phyloP scores from a whole-genome alignment of 2,888 invertebrate species.

The Nesidiocoris tenuis region DNA sequence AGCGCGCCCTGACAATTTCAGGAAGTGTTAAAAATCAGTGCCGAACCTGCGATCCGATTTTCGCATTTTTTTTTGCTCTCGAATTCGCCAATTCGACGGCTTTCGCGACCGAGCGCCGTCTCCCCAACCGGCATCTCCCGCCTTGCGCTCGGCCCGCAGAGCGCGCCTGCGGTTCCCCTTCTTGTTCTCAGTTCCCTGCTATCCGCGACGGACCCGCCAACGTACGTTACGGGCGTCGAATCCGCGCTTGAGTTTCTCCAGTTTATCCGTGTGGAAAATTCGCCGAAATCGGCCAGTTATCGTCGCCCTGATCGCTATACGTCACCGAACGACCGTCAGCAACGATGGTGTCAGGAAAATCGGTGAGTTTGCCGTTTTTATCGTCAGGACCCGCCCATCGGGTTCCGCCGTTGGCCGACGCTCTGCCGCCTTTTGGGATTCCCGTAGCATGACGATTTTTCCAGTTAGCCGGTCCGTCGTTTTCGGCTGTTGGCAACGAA shows the following conservation, averaged over 20 bases:
- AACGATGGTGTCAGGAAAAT: conserved; percentile 38
- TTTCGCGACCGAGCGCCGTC: not conserved
- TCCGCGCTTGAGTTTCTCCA: not conserved
- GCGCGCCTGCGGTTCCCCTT: not conserved
- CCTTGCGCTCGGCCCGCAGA: not conserved
- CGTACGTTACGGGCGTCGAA: not conserved
- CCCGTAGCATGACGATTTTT: not conserved
- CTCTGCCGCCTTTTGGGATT: not conserved
- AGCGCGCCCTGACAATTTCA: too few species aligned
- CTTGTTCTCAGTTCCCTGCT: not conserved
- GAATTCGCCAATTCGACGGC: not conserved
- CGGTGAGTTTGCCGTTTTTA: conserved; percentile 13
- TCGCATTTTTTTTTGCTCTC: too few species aligned
- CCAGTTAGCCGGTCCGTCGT: too few species aligned
- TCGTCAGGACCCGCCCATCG: not conserved
- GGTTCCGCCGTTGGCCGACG: not conserved
- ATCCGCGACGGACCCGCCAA: not conserved
- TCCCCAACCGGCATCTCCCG: not conserved
- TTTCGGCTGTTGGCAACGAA: too few species aligned
- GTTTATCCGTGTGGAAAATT: not conserved
- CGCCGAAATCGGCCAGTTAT: not conserved
- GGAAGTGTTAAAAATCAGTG: too few species aligned
- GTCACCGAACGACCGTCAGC: not conserved
- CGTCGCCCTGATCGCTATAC: not conserved
- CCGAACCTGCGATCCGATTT: too few species aligned